Base-by-base conservation (phyloP, 1,140 invertebrate species). In the Zaprionus inermis region DNA sequence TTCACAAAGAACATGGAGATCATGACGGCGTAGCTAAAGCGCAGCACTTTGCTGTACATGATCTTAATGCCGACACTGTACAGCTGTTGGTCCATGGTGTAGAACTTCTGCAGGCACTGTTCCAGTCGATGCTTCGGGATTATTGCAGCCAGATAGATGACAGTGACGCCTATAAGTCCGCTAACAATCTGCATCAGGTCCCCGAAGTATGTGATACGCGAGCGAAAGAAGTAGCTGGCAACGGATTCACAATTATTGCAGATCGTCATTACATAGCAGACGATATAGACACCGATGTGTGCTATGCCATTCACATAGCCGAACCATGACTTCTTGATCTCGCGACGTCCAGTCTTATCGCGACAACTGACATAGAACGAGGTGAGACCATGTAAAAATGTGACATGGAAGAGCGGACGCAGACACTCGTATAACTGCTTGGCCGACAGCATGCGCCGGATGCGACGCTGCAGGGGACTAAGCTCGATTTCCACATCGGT, bases 181-280 rank as follows among this genome's bases (percentile, higher is more conserved):
- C 81, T 92, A 1, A 91, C 63, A 30, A 92, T 81, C 68, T 92
- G 91, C 79, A 92, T 76, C 55, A 88, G 72, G 36, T 92, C 91
- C 6, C 91, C 91, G 41, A 92, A 86, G 10, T 81, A 84, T 3
- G 91, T 91, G 14, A 92, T 85, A 1, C 72, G 64, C 1, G 91
- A 86, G 6, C 84, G 81, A 70, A 92, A 92, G 52, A 92, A 92
- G 14, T 92, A 92, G 14, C 91, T 86, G 36, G 89, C 91, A 1
- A 92, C 69, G 0, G 91, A 92, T 44, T 92, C 91, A 63, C 83
- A 91, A 49, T 81, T 76, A 46, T 92, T 92, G 12, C 46, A 24
- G 7, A 91, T 76, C 0, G 91, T 91, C 5, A 91, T 5, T 10
- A 75, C 65, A 41, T 92, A 92, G 64, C 81, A 89, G 1, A 81